A percentile compares a stretch with the other conserved stretches of the same genome.
Evolutionary conservation across 2,888 invertebrate genomes (phyloP).

Genomic region (Eudasyphora cyanicolor): DNA sequence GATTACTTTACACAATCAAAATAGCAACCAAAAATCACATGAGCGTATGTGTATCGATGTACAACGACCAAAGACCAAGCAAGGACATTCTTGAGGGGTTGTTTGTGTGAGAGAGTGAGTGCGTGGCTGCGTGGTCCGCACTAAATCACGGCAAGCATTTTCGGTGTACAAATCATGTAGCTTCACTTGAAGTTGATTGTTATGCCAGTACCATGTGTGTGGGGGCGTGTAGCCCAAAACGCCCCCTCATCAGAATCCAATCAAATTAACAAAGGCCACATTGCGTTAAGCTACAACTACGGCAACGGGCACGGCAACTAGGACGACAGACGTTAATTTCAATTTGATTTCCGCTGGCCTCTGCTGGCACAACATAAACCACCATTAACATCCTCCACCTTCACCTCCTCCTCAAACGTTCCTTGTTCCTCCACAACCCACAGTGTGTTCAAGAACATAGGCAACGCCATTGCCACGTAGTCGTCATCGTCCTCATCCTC

Average conservation of each 20-base stretch:
- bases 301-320: slow-evolving; percentile 57
- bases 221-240: slow-evolving; percentile 75
- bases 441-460: slow-evolving; percentile 6
- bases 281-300: slow-evolving; percentile 67
- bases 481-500: not conserved
- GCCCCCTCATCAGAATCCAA: slow-evolving; percentile 79
- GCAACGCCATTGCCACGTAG: slow-evolving; percentile 26
- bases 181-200: slow-evolving; percentile 24
- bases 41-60: not conserved
- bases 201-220: slow-evolving; percentile 73
- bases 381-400: slow-evolving; percentile 48
- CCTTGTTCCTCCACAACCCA: slow-evolving; percentile 26
- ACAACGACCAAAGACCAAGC: slow-evolving; percentile 1
- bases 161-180: slow-evolving; percentile 50
- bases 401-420: slow-evolving; percentile 25
- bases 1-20: slow-evolving; percentile 78
- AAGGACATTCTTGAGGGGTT: slow-evolving; percentile 66
- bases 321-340: slow-evolving; percentile 76
- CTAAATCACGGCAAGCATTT: slow-evolving; percentile 71
- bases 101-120: too few species aligned
- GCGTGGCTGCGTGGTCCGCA: slow-evolving; percentile 65
- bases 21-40: slow-evolving; percentile 67
- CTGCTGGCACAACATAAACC: slow-evolving; percentile 57
- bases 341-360: slow-evolving; percentile 76
- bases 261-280: slow-evolving; percentile 76